Base-by-base conservation (phyloP, 92 coral and sea anemone genomes). In the Plumapathes pennacea region DNA sequence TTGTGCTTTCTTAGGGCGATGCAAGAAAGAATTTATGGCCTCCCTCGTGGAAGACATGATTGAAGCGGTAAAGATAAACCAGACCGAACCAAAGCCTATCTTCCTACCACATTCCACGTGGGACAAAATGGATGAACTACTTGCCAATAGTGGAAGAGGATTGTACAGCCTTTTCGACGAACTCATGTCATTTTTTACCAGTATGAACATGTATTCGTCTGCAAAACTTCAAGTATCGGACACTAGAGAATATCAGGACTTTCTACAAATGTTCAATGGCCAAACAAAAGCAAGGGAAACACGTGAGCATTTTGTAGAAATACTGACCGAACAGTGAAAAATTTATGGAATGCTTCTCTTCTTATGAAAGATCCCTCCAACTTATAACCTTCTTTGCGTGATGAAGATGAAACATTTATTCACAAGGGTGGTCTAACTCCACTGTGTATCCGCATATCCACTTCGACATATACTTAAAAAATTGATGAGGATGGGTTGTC, bases 111-210 rank as follows among this genome's bases (percentile, higher is more conserved):
- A 61, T 26, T 77, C 85, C 52, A 84, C 85, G 4, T 77, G 85
- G 85, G 90, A 78, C n/a, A 72, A 60, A 28, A 65, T 84, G 40
- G 85, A 85, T 4, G 85, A 84, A n/a, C 48, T 69, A 22, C 26
- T 84, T 1, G 90, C 85, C 0, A 44, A 58, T 14, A 63, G 63
- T 13, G 90, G 76, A 15, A 85, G 78, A 2, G 32, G 72, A n/a
- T 25, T 49, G 10, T 9, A 56, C 32, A 81, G 90, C 15, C 64
- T 71, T 13, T 84, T 84, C 32, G 85, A 78, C 26, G 78, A 85
- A 45, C 61, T 85, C 1, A 46, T 44, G 3, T 67, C 85, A 5
- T 60, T 82, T 52, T 69, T 78, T 44, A 62, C 83, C 21, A 68
- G 64, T 3, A 82, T 82, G 84, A 74, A 74, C 42, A 81, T 67